Conservation (phyloP, 2,888 invertebrate species). For the Yponomeuta cagnagella region DNA sequence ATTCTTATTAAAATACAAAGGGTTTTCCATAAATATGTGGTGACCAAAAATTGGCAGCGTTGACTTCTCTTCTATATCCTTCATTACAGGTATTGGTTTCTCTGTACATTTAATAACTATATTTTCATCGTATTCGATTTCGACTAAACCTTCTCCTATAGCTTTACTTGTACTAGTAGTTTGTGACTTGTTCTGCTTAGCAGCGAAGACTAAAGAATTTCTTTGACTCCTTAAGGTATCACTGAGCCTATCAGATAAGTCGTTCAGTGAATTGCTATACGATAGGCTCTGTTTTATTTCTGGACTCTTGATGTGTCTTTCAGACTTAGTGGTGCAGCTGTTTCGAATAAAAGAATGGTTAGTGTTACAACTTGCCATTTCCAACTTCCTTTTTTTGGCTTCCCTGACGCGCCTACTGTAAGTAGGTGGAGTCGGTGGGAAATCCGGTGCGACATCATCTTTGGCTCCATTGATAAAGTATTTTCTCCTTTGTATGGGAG, state of each 20-base stretch:
- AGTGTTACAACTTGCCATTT: constrained; percentile 49
- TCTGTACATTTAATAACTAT: constrained; percentile 60
- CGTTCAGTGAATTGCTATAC: constrained; percentile 57
- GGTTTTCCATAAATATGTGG: constrained; percentile 65
- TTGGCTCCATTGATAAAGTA: constrained; percentile 44
- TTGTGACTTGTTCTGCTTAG: constrained; percentile 25
- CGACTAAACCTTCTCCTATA: constrained; percentile 67
- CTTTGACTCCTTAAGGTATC: constrained; percentile 39
- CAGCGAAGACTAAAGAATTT: constrained; percentile 41
- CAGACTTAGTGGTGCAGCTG: constrained; percentile 56
- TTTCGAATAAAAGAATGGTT: constrained; percentile 43
- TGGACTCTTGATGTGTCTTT: constrained; percentile 47
- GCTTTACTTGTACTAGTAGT: constrained; percentile 60
- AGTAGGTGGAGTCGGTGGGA: constrained; percentile 60
- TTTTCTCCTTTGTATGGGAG: constrained; percentile 53
- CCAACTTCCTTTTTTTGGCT: constrained; percentile 66
- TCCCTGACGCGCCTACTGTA: constrained; percentile 66
- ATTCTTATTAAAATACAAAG: constrained; percentile 67
- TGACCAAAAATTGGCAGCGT: constrained; percentile 70
- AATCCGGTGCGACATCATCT: constrained; percentile 52
- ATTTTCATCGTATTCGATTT: constrained; percentile 74
- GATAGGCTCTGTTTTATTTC: constrained; percentile 42
- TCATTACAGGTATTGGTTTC: constrained; percentile 44
- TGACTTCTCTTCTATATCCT: constrained; percentile 46
- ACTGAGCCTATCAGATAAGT: constrained; percentile 56